Conservation (phyloP, 37 sponge, comb jelly and placozoan species). For the Geodia barretti region DNA sequence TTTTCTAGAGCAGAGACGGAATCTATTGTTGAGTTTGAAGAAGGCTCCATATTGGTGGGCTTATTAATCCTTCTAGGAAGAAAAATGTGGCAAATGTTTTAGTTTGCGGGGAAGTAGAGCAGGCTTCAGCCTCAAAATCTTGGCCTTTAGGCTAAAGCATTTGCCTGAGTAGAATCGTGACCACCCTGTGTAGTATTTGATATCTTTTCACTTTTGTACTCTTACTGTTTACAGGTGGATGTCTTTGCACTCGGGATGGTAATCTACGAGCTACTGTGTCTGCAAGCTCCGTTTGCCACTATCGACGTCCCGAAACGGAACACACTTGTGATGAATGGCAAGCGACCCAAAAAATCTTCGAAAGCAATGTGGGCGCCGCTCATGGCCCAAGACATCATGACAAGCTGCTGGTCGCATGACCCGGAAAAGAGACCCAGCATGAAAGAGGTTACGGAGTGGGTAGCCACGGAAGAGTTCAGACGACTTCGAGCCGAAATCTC, state of each 20-base stretch:
- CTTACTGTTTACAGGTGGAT: too few species aligned
- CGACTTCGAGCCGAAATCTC: constrained; percentile 27
- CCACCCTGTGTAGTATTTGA: too few species aligned
- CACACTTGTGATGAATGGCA: neutral
- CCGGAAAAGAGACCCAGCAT: constrained; percentile 58
- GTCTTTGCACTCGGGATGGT: constrained; percentile 85
- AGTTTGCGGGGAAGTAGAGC: too few species aligned
- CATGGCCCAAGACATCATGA: constrained; percentile 54
- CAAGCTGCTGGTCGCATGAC: constrained; percentile 52
- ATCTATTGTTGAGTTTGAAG: neutral
- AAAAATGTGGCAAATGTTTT: too few species aligned
- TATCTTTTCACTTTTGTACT: too few species aligned
- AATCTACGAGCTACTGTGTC: constrained; percentile 65
- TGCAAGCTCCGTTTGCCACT: constrained; percentile 53
- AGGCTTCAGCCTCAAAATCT: too few species aligned
- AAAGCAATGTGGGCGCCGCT: constrained; percentile 10
- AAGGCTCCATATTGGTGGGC: too few species aligned
- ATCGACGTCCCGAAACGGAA: neutral
- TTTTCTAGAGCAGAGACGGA: neutral
- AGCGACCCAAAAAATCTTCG: constrained; percentile 21
- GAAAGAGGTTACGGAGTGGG: constrained; percentile 24
- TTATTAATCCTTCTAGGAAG: too few species aligned
- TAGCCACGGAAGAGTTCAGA: constrained; percentile 33
- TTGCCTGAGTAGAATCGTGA: too few species aligned
- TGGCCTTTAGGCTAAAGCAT: too few species aligned